Conservation (phyloP, 2,888 invertebrate species). For the Serripes groenlandicus region DNA sequence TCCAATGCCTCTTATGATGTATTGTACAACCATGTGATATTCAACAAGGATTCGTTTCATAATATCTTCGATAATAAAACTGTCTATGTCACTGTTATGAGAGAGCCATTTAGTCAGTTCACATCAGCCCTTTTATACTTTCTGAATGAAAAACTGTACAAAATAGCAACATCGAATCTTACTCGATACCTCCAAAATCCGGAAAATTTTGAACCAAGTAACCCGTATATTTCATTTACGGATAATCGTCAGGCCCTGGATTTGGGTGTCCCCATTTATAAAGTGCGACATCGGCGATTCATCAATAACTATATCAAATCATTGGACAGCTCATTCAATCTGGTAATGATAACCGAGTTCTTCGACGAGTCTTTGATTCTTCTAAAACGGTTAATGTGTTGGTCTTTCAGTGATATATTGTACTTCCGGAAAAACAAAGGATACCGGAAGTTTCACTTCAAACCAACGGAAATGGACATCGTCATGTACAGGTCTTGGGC, state of each 20-base stretch:
- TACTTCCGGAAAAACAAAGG: slow-evolving; percentile 74
- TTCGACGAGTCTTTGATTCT: slow-evolving; percentile 84
- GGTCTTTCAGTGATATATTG: slow-evolving; percentile 80
- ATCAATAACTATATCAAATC: slow-evolving; percentile 66
- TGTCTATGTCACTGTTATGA: slow-evolving; percentile 71
- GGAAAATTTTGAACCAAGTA: slow-evolving; percentile 66
- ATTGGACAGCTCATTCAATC: slow-evolving; percentile 74
- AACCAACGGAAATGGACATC: slow-evolving; percentile 58
- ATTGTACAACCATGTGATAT: slow-evolving; percentile 78
- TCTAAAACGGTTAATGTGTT: slow-evolving; percentile 79
- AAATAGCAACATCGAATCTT: slow-evolving; percentile 47
- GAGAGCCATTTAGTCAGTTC: slow-evolving; percentile 71
- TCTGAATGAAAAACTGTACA: slow-evolving; percentile 36
- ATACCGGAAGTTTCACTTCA: slow-evolving; percentile 47
- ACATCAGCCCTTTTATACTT: slow-evolving; percentile 72
- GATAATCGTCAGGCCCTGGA: slow-evolving; percentile 78
- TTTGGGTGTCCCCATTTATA: slow-evolving; percentile 71
- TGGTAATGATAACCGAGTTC: slow-evolving; percentile 82
- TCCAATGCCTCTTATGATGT: slow-evolving; percentile 66
- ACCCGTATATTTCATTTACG: slow-evolving; percentile 67
- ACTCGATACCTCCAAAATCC: slow-evolving; percentile 70
- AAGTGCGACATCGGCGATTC: slow-evolving; percentile 36
- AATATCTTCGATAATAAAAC: slow-evolving; percentile 54
- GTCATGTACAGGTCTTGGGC: slow-evolving; percentile 70
- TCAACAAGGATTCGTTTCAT: slow-evolving; percentile 67